Percentiles rank a stretch among this genome's conserved stretches.
These are phyloP conservation scores for Watsonalla cultraria DNA, from an alignment of 2,888 invertebrate species.

Conservation along the genomic window DNA sequence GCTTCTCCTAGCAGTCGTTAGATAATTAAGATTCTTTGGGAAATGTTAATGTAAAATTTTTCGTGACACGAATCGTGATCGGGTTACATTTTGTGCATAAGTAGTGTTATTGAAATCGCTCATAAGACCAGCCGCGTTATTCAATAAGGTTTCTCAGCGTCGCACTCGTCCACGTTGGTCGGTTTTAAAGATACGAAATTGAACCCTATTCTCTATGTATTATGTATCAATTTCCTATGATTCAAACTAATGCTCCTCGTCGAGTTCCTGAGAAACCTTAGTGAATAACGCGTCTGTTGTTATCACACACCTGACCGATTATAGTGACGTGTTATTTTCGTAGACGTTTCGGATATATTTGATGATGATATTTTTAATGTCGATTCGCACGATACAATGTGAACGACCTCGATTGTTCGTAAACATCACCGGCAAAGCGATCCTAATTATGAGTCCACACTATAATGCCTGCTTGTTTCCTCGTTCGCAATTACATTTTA, in stretches of 20 bases:
- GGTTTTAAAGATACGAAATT: too few species aligned
- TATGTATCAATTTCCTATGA: too few species aligned
- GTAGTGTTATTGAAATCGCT: not conserved
- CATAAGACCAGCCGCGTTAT: too few species aligned
- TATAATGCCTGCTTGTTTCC: conserved; percentile 11
- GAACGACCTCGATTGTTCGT: conserved; percentile 50
- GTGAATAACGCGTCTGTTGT: too few species aligned
- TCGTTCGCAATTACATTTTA: conserved; percentile 11
- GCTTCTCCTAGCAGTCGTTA: too few species aligned
- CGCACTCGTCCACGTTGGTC: too few species aligned
- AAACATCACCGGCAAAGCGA: conserved; percentile 39
- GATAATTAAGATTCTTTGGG: too few species aligned
- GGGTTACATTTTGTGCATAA: conserved; percentile 5
- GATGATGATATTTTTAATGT: conserved; percentile 34
- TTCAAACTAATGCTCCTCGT: too few species aligned
- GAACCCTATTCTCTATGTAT: too few species aligned
- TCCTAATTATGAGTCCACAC: conserved; percentile 31
- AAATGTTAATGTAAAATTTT: too few species aligned
- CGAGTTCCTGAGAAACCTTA: too few species aligned
- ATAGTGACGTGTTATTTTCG: conserved; percentile 20
- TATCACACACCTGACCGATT: conserved; percentile 21
- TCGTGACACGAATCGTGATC: conserved; percentile 6
- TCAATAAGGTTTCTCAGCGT: too few species aligned
- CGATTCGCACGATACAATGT: conserved; percentile 54
- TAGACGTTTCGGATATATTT: conserved; percentile 13